Base-by-base conservation (phyloP, 2,888 invertebrate genomes). In the Morpho achilles region DNA sequence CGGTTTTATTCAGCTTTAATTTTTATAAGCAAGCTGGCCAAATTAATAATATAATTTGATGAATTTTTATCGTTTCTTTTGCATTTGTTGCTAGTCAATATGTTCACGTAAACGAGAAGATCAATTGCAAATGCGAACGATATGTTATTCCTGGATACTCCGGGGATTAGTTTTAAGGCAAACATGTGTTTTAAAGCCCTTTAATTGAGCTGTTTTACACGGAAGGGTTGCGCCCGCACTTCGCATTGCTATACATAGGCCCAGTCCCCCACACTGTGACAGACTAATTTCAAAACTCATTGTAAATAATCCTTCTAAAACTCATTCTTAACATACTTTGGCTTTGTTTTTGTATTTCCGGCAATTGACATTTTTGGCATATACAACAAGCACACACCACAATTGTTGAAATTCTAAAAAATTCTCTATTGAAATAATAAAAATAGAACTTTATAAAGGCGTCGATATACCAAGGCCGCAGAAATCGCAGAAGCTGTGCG, bases 181-280 rank as follows among this genome's bases (percentile, higher is more conserved):
- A 87, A 86, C 89, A 90, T 77, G 79, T 90, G 89, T 87, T 86
- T 74, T 74, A 71, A 45, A 82, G 74, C 83, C 78, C 79, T 86
- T 84, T 82, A 86, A 84, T 75, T 79, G 78, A 82, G 77, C 84
- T 84, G 83, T 85, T 87, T 84, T 84, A 88, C 82, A 79, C 73
- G 69, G 79, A 89, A 87, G 89, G 89, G 89, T 86, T 87, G 79
- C 76, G 71, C 69, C 74, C 76, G 75, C 77, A 74, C 74, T 75
- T 77, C 75, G 58, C 78, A 79, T 77, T 75, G 86, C 87, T 83
- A 86, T 85, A 87, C 84, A 81, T 83, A 84, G 79, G 64, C 67
- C 67, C 68, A 48, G 66, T 77, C 77, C 76, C 72, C 72, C 70
- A 70, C 53, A 69, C 72, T 71, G 71, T 71, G 68, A 69, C 68